Evolutionary conservation across 2,888 invertebrate genomes (phyloP).

Genomic region (Micropterix aruncella): DNA sequence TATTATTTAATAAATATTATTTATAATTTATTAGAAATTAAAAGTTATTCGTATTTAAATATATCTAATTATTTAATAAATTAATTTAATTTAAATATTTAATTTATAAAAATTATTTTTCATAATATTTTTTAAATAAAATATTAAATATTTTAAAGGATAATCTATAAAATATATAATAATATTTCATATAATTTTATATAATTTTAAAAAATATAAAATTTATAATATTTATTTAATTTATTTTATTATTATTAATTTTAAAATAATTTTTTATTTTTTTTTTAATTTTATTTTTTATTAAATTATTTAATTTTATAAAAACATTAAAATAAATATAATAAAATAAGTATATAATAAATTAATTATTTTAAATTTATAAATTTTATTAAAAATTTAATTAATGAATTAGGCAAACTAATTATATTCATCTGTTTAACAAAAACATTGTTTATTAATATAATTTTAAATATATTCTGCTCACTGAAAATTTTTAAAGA

Average conservation of each 20-base stretch:
- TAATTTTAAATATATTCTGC: slow-evolving; percentile 57
- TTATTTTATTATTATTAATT: slow-evolving; percentile 35
- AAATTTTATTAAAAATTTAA: slow-evolving; percentile 22
- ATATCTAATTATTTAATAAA: slow-evolving; percentile 48
- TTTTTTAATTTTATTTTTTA: slow-evolving; percentile 33
- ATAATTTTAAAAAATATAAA: slow-evolving; percentile 31
- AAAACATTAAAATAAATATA: slow-evolving; percentile 32
- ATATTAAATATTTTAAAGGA: slow-evolving; percentile 39
- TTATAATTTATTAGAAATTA: slow-evolving; percentile 45
- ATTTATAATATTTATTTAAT: slow-evolving; percentile 42
- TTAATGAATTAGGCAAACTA: slow-evolving; percentile 49
- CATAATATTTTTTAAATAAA: slow-evolving; percentile 17
- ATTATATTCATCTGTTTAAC: slow-evolving; percentile 57
- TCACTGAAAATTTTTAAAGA: slow-evolving; percentile 57
- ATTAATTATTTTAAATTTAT: slow-evolving; percentile 18
- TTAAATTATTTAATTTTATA: slow-evolving; percentile 29
- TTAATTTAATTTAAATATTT: slow-evolving; percentile 34
- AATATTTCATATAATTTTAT: slow-evolving; percentile 31
- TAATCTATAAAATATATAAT: slow-evolving; percentile 43
- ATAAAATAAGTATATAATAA: slow-evolving; percentile 42
- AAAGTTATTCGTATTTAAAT: too few relatives aligned
- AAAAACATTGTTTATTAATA: slow-evolving; percentile 58
- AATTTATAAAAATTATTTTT: slow-evolving; percentile 20
- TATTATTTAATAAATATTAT: slow-evolving; percentile 47
- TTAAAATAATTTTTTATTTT: slow-evolving; percentile 13